Evolutionary conservation across 2,888 invertebrate species (phyloP).

Genomic region (Frankliniella fusca): DNA sequence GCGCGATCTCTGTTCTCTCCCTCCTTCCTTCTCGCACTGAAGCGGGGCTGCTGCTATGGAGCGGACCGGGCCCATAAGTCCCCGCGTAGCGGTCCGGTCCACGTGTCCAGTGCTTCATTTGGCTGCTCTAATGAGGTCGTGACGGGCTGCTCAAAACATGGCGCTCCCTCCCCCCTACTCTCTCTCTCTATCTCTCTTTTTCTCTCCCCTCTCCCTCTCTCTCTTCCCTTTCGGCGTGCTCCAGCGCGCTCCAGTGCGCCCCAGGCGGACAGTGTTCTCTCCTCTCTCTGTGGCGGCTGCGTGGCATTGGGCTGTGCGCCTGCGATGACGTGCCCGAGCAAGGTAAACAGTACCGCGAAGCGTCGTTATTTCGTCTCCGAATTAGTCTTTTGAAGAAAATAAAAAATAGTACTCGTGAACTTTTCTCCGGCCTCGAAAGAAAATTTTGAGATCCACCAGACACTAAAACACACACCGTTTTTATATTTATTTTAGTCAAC

Average conservation of each 20-base stretch:
- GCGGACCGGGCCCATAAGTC: too few species aligned
- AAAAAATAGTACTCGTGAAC: too few species aligned
- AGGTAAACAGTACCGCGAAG: too few species aligned
- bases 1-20: background rate
- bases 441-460: too few species aligned
- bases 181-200: background rate
- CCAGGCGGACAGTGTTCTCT: background rate
- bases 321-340: too few species aligned
- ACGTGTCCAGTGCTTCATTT: constrained; percentile 2
- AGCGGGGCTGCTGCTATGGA: too few species aligned
- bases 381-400: too few species aligned
- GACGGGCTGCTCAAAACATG: background rate
- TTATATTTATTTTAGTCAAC: too few species aligned
- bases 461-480: too few species aligned
- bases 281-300: background rate
- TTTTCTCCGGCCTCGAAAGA: too few species aligned
- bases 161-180: background rate
- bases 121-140: constrained; percentile 1
- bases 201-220: background rate
- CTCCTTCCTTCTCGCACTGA: background rate
- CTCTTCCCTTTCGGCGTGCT: background rate
- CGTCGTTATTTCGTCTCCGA: too few species aligned
- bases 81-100: background rate
- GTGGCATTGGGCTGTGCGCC: too few species aligned
- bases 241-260: background rate